phyloP scores from a whole-genome alignment of 2,797 vertebrate species.

The Sebastes alutus region DNA sequence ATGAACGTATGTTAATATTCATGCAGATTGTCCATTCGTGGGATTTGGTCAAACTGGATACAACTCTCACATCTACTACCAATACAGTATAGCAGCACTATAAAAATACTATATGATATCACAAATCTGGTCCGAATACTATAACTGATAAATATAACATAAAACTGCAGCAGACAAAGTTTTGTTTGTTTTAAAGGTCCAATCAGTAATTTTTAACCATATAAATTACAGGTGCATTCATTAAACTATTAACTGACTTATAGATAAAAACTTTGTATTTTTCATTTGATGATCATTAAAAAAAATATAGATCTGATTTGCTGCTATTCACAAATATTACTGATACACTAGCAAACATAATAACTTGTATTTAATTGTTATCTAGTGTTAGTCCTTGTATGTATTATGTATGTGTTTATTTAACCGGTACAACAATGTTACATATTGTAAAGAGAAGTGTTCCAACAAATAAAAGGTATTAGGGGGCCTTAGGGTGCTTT shows the following conservation, averaged over 20 bases:
- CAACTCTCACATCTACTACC: neutral
- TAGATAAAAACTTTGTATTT: neutral
- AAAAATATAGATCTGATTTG: neutral
- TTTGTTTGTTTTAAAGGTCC: neutral
- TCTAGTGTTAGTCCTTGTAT: neutral
- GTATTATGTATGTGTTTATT: neutral
- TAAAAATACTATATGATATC: neutral
- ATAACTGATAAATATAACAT: neutral
- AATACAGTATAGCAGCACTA: neutral
- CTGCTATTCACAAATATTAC: neutral
- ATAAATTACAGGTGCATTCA: neutral
- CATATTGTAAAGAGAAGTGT: neutral
- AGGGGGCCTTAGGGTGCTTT: no score
- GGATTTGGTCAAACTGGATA: slow-evolving; percentile 4
- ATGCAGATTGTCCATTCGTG: slow-evolving; percentile 12
- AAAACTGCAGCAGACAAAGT: neutral
- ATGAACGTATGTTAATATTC: slow-evolving; percentile 27
- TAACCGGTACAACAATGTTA: neutral
- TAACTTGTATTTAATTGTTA: neutral
- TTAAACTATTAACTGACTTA: neutral
- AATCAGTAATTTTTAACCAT: neutral
- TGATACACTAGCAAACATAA: neutral
- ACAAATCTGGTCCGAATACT: neutral
- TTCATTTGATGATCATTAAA: neutral
- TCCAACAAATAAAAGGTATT: neutral